These are phyloP conservation scores for Hoplias malabaricus DNA, from an alignment of 2,113 vertebrate genomes.

Conservation along the genomic window DNA sequence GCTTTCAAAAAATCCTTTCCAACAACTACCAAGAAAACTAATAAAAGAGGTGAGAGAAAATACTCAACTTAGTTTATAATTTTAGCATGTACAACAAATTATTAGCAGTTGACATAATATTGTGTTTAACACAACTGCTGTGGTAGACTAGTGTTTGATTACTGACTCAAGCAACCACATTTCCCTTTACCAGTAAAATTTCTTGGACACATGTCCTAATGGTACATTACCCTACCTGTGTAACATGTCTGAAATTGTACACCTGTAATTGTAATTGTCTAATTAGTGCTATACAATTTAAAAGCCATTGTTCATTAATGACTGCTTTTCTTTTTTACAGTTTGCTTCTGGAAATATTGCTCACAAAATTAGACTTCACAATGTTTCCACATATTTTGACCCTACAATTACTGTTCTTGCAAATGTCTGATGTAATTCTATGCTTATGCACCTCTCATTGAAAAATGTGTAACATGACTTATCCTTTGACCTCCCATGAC, in stretches of 20 bases:
- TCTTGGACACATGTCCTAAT: no score
- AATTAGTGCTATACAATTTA: no score
- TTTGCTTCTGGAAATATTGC: conserved; percentile 81
- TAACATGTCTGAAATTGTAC: no score
- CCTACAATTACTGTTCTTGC: background rate
- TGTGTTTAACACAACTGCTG: no score
- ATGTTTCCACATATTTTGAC: background rate
- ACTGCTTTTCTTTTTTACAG: conserved; percentile 54
- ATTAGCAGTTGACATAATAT: no score
- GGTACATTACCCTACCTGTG: no score
- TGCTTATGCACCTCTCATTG: background rate
- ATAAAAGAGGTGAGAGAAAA: conserved; percentile 70
- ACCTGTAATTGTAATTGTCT: no score
- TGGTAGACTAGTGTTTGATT: no score
- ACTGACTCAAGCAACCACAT: no score
- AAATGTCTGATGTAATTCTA: background rate
- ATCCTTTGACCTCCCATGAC: conserved; percentile 50
- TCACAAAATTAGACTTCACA: conserved; percentile 70
- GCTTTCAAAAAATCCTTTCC: conserved; percentile 64
- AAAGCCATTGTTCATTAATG: no score
- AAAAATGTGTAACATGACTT: conserved; percentile 66
- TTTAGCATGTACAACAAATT: background rate
- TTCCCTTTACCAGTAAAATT: no score
- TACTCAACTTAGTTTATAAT: background rate
- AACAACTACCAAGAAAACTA: conserved; percentile 68